Evolutionary conservation across 64 coral and sea anemone species (phyloP), one percentile per base, ranked within the genome.

Genomic region (Pocillopora damicornis): DNA sequence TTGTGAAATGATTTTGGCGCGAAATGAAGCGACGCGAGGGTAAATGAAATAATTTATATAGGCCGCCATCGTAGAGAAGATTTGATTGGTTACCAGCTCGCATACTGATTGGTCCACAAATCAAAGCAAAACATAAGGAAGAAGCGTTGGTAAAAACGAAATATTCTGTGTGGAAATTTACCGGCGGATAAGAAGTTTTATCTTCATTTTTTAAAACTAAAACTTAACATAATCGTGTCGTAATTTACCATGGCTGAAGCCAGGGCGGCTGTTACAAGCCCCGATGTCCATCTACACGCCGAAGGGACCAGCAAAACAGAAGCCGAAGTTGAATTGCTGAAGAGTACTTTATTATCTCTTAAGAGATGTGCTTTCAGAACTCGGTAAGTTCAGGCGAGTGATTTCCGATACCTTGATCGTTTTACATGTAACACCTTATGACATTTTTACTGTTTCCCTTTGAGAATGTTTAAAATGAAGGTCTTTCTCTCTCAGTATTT

Each of bases 341-440:
- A 95, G 87, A 95, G 93, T 59, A 92, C 93, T 36, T 99, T 90
- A 82, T 88, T 59, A 62, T 93, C 88, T 61, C 78, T 95, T 15
- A 95, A 85, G 79, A 99, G 92, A 88, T 99, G 97, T 84, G 88
- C 93, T 69, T 90, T 95, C 60, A 88, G 93, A 61, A 99, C 97
- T 60, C 93, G 93, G 97, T 99, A 83, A 82, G 76, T 74, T 59
- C 5, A 35, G 3, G 13, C 76, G 65, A 35, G 58, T 73, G 68
- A 15, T 16, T 51, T 25, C 8, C 37, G 13, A 76, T 17, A 56
- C 18, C 58, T 16, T 38, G 16, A n/a, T 15, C 18, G 76, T 73
- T 63, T 26, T 74, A 82, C 37, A 59, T 60, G 5, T 34, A 42
- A 11, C 36, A 36, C 15, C 4, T 61, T 1, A 83, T 18, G 59